Base-by-base conservation (phyloP, 2,888 invertebrate genomes). In the Leucophenga montana region DNA sequence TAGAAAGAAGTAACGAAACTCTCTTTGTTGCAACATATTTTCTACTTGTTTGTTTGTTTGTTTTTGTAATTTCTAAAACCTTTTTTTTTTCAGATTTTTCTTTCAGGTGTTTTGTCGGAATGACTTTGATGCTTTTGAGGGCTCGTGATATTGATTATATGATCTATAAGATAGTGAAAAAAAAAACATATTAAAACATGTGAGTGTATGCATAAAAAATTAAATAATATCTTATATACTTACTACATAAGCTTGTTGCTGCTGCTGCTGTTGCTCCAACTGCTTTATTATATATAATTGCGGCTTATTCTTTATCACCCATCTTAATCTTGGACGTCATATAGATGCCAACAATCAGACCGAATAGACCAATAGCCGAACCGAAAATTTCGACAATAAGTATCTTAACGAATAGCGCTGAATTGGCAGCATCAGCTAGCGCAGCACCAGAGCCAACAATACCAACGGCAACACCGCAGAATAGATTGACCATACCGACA, bases 341-440 rank as follows among this genome's bases (percentile, higher is more conserved):
- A 88, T 96, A 96, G 89, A 99, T 98, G 78, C 98, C 98, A 76
- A 99, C 98, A 89, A 99, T 99, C 69, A 99, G 92, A 68, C 99
- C 99, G 89, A 99, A 99, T 22, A 99, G 92, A 85, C 99, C 99
- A 86, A 99, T 99, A 83, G 99, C 99, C 85, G 97, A 97, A 71
- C 98, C 99, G 87, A 99, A 99, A 90, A 99, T 99, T 90, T 99
- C 99, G 59, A 99, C 95, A 88, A 99, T 98, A 56, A 99, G 92
- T 88, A 99, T 98, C 90, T 98, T 99, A 66, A 99, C 99, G 86
- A 99, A 99, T 8, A 99, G 92, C 3, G 95, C 93, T 18, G 97
- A 94, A 88, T 99, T 98, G 53, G 99, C 99, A 39, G 99, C 99
- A 90, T 99, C 99, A 66, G 99, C 95, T 11, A 99, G 91, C 18